Conservation (phyloP, 2,797 vertebrate species). For the Glyptemys insculpta region DNA sequence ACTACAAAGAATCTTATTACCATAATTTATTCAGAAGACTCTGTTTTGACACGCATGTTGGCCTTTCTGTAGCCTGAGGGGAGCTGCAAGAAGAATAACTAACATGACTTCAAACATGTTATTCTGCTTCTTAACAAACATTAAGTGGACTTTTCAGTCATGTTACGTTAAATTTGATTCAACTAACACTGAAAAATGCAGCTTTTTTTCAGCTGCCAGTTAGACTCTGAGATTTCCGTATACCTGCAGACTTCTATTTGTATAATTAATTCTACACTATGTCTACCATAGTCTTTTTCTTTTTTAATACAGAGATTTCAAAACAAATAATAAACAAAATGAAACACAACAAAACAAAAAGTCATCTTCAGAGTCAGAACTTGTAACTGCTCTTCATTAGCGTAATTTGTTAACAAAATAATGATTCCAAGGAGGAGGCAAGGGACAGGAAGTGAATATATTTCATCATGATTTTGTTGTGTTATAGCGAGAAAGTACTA, state of each 20-base stretch:
- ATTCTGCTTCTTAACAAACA: not conserved
- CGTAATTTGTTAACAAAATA: not conserved
- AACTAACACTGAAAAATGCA: not conserved
- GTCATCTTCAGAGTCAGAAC: not conserved
- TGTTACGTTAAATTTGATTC: not conserved
- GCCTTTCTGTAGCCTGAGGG: not conserved
- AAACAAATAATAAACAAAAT: not conserved
- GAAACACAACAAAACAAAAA: not conserved
- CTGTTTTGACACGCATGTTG: not conserved
- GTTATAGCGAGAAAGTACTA: not conserved
- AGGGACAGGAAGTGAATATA: not conserved
- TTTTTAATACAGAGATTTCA: not conserved
- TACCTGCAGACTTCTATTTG: slow-evolving; percentile 4
- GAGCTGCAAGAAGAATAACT: rapidly evolving
- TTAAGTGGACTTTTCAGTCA: not conserved
- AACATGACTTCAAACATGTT: not conserved
- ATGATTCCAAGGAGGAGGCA: not conserved
- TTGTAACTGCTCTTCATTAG: not conserved
- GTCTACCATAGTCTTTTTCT: not conserved
- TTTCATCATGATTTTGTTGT: not conserved
- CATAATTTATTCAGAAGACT: not conserved
- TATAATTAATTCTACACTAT: rapidly evolving
- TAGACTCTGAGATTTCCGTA: not conserved
- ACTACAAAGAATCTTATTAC: not conserved
- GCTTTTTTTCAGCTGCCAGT: not conserved